Evolutionary conservation across 1,140 invertebrate species (phyloP).

Genomic region (Papilio polytes): DNA sequence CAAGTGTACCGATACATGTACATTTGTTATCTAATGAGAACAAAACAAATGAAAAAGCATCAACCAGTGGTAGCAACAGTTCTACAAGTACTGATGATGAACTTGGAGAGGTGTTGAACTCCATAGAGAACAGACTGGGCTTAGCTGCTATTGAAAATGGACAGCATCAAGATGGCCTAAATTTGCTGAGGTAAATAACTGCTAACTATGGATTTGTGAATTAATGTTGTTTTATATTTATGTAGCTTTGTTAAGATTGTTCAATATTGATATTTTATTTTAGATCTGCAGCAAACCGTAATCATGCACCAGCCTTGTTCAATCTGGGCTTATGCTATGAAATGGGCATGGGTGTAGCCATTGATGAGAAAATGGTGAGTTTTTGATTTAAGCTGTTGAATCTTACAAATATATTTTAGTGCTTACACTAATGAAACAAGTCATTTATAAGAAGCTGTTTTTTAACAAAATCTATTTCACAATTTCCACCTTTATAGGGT

Average conservation of each 20-base stretch:
- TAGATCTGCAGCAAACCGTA: slow-evolving; percentile 82
- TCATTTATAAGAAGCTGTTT: too few relatives aligned
- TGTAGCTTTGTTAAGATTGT: background rate
- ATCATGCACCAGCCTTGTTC: slow-evolving; percentile 85
- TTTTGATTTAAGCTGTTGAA: background rate
- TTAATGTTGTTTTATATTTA: background rate
- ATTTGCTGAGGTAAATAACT: slow-evolving; percentile 69
- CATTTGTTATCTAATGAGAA: slow-evolving; percentile 73
- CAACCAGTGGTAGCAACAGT: slow-evolving; percentile 45
- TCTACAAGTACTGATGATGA: slow-evolving; percentile 58
- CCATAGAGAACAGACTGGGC: slow-evolving; percentile 80
- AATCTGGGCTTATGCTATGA: slow-evolving; percentile 87
- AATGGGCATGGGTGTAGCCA: slow-evolving; percentile 84
- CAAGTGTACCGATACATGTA: slow-evolving; percentile 54
- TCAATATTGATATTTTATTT: slow-evolving; percentile 14
- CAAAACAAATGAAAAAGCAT: slow-evolving; percentile 46
- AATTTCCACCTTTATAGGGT: too few relatives aligned
- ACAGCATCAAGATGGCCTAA: slow-evolving; percentile 76
- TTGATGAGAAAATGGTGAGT: slow-evolving; percentile 84
- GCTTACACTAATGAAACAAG: too few relatives aligned
- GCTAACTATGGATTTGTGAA: too few relatives aligned
- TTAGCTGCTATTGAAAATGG: slow-evolving; percentile 80
- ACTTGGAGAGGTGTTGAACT: slow-evolving; percentile 76
- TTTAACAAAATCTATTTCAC: too few relatives aligned
- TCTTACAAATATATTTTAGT: too few relatives aligned